phyloP scores from a whole-genome alignment of 2,888 invertebrate genomes.

The Nipponacmea schrenckii region DNA sequence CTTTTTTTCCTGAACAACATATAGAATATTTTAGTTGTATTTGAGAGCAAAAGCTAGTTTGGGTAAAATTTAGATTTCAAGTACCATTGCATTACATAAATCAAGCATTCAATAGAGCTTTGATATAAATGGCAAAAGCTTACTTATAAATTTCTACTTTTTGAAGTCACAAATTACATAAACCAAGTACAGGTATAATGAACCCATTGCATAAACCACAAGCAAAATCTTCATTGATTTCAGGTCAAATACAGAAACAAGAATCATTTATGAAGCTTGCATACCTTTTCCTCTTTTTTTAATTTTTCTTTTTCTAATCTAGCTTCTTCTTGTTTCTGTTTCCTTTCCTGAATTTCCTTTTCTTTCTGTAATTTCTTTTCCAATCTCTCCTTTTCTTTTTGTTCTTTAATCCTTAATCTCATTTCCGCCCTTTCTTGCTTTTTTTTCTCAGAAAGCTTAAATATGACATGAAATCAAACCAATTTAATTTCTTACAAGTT shows the following conservation, averaged over 20 bases:
- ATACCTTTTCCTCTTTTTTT: slow-evolving; percentile 36
- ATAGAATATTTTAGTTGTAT: not conserved
- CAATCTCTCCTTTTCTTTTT: slow-evolving; percentile 37
- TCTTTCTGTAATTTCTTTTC: slow-evolving; percentile 39
- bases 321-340: slow-evolving; percentile 39
- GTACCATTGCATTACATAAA: too few species aligned
- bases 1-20: slow-evolving; percentile 30
- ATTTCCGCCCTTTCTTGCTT: slow-evolving; percentile 36
- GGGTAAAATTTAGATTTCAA: too few species aligned
- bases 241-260: too few species aligned
- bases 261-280: not conserved
- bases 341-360: slow-evolving; percentile 40
- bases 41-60: too few species aligned
- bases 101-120: too few species aligned
- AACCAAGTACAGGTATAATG: too few species aligned
- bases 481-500: slow-evolving; percentile 24
- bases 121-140: too few species aligned
- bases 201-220: too few species aligned
- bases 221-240: too few species aligned
- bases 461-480: not conserved
- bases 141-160: too few species aligned
- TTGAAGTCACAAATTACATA: too few species aligned
- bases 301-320: slow-evolving; percentile 43
- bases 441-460: slow-evolving; percentile 40
- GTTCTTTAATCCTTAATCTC: slow-evolving; percentile 39